A percentile compares a stretch with the other conserved stretches of the same genome.
Conservation (phyloP, 2,888 invertebrate genomes). For the Sturmia bella region DNA sequence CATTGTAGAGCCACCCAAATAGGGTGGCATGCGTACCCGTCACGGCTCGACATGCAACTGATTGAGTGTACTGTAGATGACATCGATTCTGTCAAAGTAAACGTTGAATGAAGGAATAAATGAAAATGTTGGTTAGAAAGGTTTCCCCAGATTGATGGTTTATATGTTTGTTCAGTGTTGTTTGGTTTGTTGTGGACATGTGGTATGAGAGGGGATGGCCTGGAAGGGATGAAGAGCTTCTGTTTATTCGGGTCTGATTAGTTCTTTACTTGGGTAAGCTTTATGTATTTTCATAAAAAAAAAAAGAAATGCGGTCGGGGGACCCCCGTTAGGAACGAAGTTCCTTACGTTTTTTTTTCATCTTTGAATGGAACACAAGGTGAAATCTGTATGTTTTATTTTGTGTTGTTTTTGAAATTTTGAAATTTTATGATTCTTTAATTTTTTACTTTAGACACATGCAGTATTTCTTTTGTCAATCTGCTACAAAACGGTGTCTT, state of each 20-base stretch:
- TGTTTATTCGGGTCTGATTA: slow-evolving; percentile 18
- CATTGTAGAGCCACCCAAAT: slow-evolving; percentile 75
- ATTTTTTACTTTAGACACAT: too few species aligned
- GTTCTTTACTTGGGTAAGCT: slow-evolving; percentile 30
- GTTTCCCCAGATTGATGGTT: slow-evolving; percentile 52
- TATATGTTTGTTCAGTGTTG: slow-evolving; percentile 36
- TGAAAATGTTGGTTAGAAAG: slow-evolving; percentile 54
- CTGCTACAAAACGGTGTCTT: too few species aligned
- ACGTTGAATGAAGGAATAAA: slow-evolving; percentile 55
- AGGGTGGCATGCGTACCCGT: slow-evolving; percentile 76
- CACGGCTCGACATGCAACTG: slow-evolving; percentile 76
- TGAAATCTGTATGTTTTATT: too few species aligned
- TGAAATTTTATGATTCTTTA: too few species aligned
- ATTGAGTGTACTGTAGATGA: slow-evolving; percentile 75
- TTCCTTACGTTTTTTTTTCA: too few species aligned
- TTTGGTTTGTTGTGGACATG: slow-evolving; percentile 19
- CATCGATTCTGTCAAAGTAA: slow-evolving; percentile 74
- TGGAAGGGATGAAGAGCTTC: too few species aligned
- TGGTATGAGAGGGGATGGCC: background rate
- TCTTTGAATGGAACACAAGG: too few species aligned
- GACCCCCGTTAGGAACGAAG: too few species aligned
- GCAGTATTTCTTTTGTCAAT: too few species aligned
- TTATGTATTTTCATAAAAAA: too few species aligned
- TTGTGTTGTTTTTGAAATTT: too few species aligned
- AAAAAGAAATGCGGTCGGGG: too few species aligned